Conservation (phyloP, 1,140 invertebrate species). For the Globodera rostochiensis region DNA sequence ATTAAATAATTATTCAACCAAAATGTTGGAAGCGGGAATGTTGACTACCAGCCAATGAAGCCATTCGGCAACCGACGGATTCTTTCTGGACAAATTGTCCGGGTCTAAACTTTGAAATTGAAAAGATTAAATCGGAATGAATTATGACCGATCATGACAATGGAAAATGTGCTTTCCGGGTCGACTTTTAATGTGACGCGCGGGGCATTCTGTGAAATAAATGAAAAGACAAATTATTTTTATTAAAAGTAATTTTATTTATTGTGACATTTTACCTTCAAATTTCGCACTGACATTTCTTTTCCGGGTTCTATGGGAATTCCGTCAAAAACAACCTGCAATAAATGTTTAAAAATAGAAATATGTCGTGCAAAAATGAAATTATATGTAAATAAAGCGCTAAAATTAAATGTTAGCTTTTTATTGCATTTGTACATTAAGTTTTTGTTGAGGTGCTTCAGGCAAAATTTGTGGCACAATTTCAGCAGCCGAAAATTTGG, state of each 20-base stretch:
- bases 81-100: constrained; percentile 63
- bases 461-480: constrained; percentile 60
- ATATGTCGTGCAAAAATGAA: constrained; percentile 9
- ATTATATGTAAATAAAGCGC: neutral
- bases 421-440: constrained; percentile 53
- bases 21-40: constrained; percentile 63
- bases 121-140: constrained; percentile 38
- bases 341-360: constrained; percentile 21
- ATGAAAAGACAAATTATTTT: neutral
- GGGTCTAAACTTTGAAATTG: constrained; percentile 49
- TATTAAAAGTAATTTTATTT: neutral
- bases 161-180: constrained; percentile 60
- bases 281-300: constrained; percentile 55
- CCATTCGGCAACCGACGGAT: constrained; percentile 65
- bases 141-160: constrained; percentile 63
- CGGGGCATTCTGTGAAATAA: constrained; percentile 53
- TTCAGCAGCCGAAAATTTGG: constrained; percentile 55
- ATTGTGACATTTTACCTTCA: constrained; percentile 41
- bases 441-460: constrained; percentile 50
- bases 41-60: constrained; percentile 64
- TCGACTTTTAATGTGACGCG: constrained; percentile 62
- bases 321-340: constrained; percentile 61
- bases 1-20: constrained; percentile 57
- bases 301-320: constrained; percentile 60
- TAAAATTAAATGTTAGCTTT: neutral